Percentiles rank a stretch among this genome's conserved stretches.
Evolutionary conservation across 2,113 vertebrate genomes (phyloP).

Genomic region (Fregata magnificens): DNA sequence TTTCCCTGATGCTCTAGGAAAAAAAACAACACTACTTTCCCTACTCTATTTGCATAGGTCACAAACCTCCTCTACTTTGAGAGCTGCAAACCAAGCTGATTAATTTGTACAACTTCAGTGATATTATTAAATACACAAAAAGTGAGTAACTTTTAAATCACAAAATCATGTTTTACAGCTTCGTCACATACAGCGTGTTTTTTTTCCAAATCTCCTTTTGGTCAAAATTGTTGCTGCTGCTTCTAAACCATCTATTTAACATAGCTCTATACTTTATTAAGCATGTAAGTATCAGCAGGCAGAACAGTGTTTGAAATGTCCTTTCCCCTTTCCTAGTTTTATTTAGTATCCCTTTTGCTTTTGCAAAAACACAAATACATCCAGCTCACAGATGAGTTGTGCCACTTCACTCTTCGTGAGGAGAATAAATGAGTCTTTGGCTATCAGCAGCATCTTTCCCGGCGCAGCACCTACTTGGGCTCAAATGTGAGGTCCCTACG

Average conservation of each 20-base stretch:
- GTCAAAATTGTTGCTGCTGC: neutral
- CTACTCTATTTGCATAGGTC: neutral
- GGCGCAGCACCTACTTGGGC: neutral
- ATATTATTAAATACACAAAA: neutral
- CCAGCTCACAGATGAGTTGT: neutral
- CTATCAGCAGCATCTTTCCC: neutral
- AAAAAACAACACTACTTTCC: neutral
- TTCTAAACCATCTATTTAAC: neutral
- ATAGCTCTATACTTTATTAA: neutral
- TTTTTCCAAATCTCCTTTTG: neutral
- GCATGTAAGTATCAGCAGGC: neutral
- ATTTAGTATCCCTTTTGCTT: neutral
- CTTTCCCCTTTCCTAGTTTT: neutral
- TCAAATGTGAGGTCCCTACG: fast-evolving
- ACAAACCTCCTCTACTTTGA: neutral
- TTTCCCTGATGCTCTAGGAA: neutral
- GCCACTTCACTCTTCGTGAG: neutral
- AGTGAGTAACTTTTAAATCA: neutral
- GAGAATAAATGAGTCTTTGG: neutral
- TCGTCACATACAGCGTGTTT: neutral
- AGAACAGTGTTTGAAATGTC: neutral
- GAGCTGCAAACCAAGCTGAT: neutral
- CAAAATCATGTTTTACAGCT: neutral
- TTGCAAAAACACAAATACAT: neutral
- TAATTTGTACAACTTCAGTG: neutral